Base-by-base conservation (phyloP, 1,140 invertebrate genomes). In the Apis dorsata region DNA sequence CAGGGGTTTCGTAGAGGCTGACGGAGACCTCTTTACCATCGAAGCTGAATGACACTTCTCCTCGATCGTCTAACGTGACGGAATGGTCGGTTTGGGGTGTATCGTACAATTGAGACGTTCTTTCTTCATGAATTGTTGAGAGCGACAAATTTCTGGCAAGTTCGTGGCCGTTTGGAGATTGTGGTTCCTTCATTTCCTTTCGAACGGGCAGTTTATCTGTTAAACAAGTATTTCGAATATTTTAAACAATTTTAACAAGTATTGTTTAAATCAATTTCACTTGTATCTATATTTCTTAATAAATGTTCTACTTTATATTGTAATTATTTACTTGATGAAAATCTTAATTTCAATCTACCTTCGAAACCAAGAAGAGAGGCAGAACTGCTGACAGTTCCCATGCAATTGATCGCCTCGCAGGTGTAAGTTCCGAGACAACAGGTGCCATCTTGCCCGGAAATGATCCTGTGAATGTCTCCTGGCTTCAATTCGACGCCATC, bases 391-490 rank as follows among this genome's bases (percentile, higher is more conserved):
- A 98, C 97, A 24, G 96, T 96, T 9, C 98, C 98, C 97, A 98
- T 99, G 90, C 98, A 98, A 92, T 99, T 99, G 82, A 95, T 95
- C 1, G 98, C 98, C 94, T 99, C 97, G 93, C 98, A 99, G 0
- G 98, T 98, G 89, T 99, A 99, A 2, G 97, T 98, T 44, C 98
- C 98, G 59, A 98, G 93, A 87, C 97, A 98, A 89, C 97, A 98
- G 15, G 97, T 98, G 2, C 97, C 97, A 93, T 97, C 97, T 93
- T 97, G 96, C 1, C 97, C 97, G 4, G 97, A 98, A 85, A 97
- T 98, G 60, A 98, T 98, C 91, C 96, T 95, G 92, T 98, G 97
- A 90, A 98, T 98, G 91, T 98, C 98, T 2, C 98, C 97, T 4
- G 98, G 97, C 90, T 98, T 98, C 1, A 98, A 92, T 90, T 98